A percentile compares a stretch with the other conserved stretches of the same genome.
Evolutionary conservation across 2,113 vertebrate genomes (phyloP).

Genomic region (Scopus umbretta): DNA sequence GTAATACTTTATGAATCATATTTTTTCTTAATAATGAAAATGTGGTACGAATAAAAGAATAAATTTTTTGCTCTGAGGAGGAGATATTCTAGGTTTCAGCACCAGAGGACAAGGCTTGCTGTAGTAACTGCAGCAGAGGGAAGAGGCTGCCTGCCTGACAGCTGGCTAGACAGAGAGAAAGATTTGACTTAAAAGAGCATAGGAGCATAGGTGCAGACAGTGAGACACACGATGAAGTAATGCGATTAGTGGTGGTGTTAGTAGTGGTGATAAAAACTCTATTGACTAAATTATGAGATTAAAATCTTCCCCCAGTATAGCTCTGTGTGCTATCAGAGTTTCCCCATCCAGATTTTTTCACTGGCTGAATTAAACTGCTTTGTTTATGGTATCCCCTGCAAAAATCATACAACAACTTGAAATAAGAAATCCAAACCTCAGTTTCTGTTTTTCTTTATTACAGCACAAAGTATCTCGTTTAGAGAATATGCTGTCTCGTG

Average conservation of each 20-base stretch:
- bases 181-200: not conserved
- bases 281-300: not conserved
- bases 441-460: not conserved
- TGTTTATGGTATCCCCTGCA: not conserved
- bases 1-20: slow-evolving; percentile 43
- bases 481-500: not conserved
- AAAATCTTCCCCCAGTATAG: not conserved
- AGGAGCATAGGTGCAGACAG: not conserved
- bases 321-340: not conserved
- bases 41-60: slow-evolving; percentile 44
- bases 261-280: not conserved
- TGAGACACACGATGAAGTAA: not conserved
- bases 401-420: not conserved
- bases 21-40: slow-evolving; percentile 48
- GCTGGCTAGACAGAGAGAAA: not conserved
- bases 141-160: not conserved
- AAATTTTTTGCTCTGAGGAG: slow-evolving; percentile 15
- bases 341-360: not conserved
- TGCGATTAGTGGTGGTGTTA: not conserved
- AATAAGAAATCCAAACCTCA: not conserved
- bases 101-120: not conserved
- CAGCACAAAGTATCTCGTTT: not conserved
- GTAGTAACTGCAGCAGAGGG: not conserved
- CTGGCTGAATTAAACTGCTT: not conserved
- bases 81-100: not conserved